Conservation (phyloP, 2,113 vertebrate genomes). For the Sylvietta virens region DNA sequence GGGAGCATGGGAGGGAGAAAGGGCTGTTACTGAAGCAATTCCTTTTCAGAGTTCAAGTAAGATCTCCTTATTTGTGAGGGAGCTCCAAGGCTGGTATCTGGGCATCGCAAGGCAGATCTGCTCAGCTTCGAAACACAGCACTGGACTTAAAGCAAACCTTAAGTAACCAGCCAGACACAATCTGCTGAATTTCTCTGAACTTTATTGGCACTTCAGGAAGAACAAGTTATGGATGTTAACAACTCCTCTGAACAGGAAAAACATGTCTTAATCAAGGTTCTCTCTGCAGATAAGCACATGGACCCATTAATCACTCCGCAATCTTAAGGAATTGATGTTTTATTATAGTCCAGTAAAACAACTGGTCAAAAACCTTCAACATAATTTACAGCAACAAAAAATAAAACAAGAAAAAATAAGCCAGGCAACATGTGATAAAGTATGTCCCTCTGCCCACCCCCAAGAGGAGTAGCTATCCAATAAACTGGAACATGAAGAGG, state of each 20-base stretch:
- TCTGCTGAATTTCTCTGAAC: constrained; percentile 60
- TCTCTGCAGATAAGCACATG: neutral
- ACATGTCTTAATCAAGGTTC: constrained; percentile 25
- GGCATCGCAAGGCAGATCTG: neutral
- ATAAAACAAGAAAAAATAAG: constrained; percentile 31
- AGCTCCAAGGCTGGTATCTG: neutral
- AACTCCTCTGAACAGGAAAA: constrained; percentile 53
- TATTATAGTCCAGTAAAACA: constrained; percentile 38
- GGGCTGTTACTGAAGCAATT: neutral
- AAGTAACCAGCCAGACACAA: constrained; percentile 43
- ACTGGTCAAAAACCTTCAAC: constrained; percentile 39
- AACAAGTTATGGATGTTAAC: constrained; percentile 65
- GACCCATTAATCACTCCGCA: constrained; percentile 11
- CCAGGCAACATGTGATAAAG: constrained; percentile 27
- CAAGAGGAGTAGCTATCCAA: constrained; percentile 27
- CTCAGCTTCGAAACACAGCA: neutral
- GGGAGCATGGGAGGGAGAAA: neutral
- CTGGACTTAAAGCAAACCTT: neutral
- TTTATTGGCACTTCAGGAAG: constrained; percentile 81
- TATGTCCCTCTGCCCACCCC: neutral
- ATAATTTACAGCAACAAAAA: constrained; percentile 75
- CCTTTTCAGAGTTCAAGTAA: neutral
- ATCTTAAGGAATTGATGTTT: constrained; percentile 13
- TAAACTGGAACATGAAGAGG: constrained; percentile 29
- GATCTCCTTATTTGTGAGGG: fast-evolving